Percentiles rank a stretch among this genome's conserved stretches.
Evolutionary conservation across 2,797 vertebrate species (phyloP).

Genomic region (Sebastolobus altivelis): DNA sequence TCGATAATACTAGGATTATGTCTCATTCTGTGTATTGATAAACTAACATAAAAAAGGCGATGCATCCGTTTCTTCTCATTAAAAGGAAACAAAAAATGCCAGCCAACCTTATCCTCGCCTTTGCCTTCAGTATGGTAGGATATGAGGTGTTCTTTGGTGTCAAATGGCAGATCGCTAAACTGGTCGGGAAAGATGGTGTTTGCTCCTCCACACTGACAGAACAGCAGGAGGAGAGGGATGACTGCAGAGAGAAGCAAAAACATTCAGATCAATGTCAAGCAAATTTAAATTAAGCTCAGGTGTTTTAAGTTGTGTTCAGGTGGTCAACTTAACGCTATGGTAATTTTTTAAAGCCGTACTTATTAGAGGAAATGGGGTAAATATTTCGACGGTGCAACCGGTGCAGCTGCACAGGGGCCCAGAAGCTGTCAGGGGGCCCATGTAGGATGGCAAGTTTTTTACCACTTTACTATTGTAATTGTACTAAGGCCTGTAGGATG

Average conservation of each 20-base stretch:
- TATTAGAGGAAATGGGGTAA: too few relatives aligned
- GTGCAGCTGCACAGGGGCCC: too few relatives aligned
- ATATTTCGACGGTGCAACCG: too few relatives aligned
- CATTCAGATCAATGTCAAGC: background rate
- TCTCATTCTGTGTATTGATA: background rate
- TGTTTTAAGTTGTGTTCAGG: too few relatives aligned
- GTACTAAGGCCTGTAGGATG: too few relatives aligned
- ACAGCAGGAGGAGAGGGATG: conserved; percentile 88
- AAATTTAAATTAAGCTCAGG: too few relatives aligned
- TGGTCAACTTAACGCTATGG: too few relatives aligned
- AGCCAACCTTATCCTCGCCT: conserved; percentile 90
- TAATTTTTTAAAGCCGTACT: too few relatives aligned
- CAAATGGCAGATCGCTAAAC: conserved; percentile 86
- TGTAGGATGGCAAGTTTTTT: too few relatives aligned
- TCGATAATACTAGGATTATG: background rate
- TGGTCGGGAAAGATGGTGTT: conserved; percentile 78
- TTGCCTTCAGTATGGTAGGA: conserved; percentile 92
- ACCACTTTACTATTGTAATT: too few relatives aligned
- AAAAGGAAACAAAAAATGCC: background rate
- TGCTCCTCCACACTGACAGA: conserved; percentile 86
- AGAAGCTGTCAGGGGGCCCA: too few relatives aligned
- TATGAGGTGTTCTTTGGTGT: conserved; percentile 87
- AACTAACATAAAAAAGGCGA: background rate
- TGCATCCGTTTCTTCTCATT: background rate
- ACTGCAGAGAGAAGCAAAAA: conserved; percentile 79